Conservation (phyloP, 1,140 invertebrate genomes). For the Brachionus asplanchnoidis region DNA sequence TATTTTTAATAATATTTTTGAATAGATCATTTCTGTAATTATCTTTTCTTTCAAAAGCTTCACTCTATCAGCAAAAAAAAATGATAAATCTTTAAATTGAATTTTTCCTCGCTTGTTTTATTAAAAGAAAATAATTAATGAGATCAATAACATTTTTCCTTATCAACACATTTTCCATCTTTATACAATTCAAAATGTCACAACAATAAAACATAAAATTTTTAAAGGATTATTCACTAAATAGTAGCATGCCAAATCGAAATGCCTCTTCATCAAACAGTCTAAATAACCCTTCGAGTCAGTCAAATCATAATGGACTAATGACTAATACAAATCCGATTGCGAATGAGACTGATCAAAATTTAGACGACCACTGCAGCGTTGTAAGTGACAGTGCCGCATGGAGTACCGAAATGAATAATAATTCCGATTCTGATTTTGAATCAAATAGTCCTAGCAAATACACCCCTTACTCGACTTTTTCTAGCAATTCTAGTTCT, state of each 20-base stretch:
- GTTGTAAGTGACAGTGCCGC: slow-evolving; percentile 34
- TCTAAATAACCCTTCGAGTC: neutral
- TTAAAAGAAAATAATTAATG: too few relatives aligned
- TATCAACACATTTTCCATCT: too few relatives aligned
- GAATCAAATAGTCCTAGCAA: slow-evolving; percentile 41
- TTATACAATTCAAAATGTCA: neutral
- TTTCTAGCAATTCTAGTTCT: slow-evolving; percentile 26
- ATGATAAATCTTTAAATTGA: too few relatives aligned
- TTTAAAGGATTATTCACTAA: slow-evolving; percentile 6
- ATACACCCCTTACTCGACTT: slow-evolving; percentile 37
- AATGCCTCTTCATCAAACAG: slow-evolving; percentile 8
- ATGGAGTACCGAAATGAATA: slow-evolving; percentile 40
- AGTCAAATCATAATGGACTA: neutral
- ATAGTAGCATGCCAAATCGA: neutral
- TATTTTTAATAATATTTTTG: too few relatives aligned
- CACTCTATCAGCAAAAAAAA: too few relatives aligned
- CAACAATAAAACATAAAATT: neutral
- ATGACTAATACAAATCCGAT: neutral
- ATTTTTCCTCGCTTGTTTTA: too few relatives aligned
- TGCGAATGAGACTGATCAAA: slow-evolving; percentile 19
- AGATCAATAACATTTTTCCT: too few relatives aligned
- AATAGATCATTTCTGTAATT: too few relatives aligned
- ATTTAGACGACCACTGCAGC: slow-evolving; percentile 22
- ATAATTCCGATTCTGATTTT: slow-evolving; percentile 33
- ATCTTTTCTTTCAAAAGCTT: too few relatives aligned